These are phyloP conservation scores for Mystacornis crossleyi DNA, from an alignment of 2,113 vertebrate genomes.

Conservation along the genomic window DNA sequence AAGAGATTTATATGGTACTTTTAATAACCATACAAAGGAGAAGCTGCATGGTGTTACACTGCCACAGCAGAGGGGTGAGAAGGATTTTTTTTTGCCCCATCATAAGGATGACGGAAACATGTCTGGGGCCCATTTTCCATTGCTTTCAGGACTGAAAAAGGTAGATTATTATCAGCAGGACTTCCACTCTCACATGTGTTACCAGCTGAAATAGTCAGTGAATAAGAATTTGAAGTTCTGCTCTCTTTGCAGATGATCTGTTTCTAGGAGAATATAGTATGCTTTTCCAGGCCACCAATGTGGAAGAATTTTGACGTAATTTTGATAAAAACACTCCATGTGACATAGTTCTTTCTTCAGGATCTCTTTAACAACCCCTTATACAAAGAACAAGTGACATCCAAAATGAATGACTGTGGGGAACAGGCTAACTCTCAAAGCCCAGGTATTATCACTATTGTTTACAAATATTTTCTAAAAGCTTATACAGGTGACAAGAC, in stretches of 20 bases:
- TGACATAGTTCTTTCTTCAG: not conserved
- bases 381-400: not conserved
- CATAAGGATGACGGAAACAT: not conserved
- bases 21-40: not conserved
- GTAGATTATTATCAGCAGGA: not conserved
- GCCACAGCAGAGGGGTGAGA: not conserved
- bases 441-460: not conserved
- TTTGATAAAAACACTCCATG: not conserved
- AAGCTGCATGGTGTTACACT: not conserved
- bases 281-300: not conserved
- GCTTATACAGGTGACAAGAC: not conserved
- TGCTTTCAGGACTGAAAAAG: not conserved
- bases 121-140: not conserved
- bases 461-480: not conserved
- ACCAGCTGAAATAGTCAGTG: not conserved
- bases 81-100: not conserved
- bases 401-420: not conserved
- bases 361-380: not conserved
- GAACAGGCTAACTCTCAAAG: not conserved
- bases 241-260: not conserved
- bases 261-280: not conserved
- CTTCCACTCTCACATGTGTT: not conserved
- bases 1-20: not conserved
- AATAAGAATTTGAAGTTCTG: not conserved
- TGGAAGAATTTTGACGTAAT: not conserved